Evolutionary conservation across 2,113 vertebrate species (phyloP), one percentile per base, ranked within the genome.

Genomic region (Dasyprocta punctata): DNA sequence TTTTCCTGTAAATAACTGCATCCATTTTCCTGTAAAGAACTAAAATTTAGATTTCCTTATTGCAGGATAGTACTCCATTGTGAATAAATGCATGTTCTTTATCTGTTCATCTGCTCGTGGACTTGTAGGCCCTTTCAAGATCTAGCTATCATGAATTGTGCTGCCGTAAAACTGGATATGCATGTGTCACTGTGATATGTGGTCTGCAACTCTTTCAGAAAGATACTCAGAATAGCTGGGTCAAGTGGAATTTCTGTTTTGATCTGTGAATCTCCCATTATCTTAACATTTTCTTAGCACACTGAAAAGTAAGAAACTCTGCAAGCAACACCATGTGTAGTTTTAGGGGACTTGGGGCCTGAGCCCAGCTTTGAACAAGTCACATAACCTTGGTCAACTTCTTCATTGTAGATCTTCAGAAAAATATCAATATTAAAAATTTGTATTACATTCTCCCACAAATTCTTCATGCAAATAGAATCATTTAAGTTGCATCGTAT

Each of bases 371-470:
- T 94, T 85, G 16, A 75, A 56, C 19, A 95, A 90, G n/a, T 47
- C 52, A 67, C 56, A 73, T 89, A 83, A 92, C 3, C 10, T 78
- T 95, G 33, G 2, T 78, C 63, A 14, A 30, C 38, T 38, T 69
- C 87, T 56, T 92, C 10, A 67, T 58, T 83, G 41, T 1, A 38
- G 11, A 13, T 63, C 28, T 81, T 63, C 28, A 67, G 28, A 54
- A 84, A 95, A 96, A 92, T 49, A 54, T 82, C 17, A 49, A 71
- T 83, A 85, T 82, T 28, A 38, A 63, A 89, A 41, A 1, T 54
- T 60, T 8, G 6, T 81, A 58, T 85, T 91, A 49, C 71, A 19
- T 93, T 87, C 26, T 71, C 30, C 9, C 11, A 67, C 11, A 87
- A 86, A 89, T 90, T 22, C 1, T 16, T 81, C 89, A 44, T 65